Percentiles rank a stretch among this genome's conserved stretches.
Conservation (phyloP, 2,113 vertebrate genomes). For the Bolborhynchus lineola region DNA sequence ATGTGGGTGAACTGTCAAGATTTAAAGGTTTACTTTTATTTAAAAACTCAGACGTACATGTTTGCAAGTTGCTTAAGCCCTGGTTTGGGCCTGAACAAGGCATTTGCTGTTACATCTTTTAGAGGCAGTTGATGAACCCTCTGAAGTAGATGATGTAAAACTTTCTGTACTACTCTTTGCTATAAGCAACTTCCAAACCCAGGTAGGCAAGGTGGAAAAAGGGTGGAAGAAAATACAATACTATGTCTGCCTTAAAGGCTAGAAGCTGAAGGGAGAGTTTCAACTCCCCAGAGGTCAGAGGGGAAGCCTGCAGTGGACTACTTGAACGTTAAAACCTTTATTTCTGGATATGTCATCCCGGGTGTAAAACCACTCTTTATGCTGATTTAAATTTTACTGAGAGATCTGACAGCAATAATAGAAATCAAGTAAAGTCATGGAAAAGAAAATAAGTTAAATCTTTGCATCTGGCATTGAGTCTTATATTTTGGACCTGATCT, state of each 20-base stretch:
- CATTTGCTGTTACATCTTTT: not conserved
- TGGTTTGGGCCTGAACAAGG: not conserved
- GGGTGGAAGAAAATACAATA: not conserved
- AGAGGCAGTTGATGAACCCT: not conserved
- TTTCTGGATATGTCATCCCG: not conserved
- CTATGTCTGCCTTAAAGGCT: not conserved
- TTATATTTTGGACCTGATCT: not conserved
- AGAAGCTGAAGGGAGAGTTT: not conserved
- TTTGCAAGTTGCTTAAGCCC: not conserved
- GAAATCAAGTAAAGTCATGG: not conserved
- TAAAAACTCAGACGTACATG: not conserved
- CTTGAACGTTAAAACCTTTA: not conserved
- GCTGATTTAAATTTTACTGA: not conserved
- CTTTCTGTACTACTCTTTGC: not conserved
- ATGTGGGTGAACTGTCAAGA: not conserved
- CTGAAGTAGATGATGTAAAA: not conserved
- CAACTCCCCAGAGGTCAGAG: not conserved
- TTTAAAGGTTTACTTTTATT: constrained; percentile 1
- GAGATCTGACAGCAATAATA: not conserved
- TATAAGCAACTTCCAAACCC: not conserved
- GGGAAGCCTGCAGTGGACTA: not conserved
- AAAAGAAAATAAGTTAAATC: not conserved
- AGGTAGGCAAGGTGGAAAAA: not conserved
- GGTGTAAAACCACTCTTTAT: not conserved
- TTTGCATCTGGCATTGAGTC: not conserved